Evolutionary conservation across 1,140 invertebrate species (phyloP).

Genomic region (Babylonia areolata): DNA sequence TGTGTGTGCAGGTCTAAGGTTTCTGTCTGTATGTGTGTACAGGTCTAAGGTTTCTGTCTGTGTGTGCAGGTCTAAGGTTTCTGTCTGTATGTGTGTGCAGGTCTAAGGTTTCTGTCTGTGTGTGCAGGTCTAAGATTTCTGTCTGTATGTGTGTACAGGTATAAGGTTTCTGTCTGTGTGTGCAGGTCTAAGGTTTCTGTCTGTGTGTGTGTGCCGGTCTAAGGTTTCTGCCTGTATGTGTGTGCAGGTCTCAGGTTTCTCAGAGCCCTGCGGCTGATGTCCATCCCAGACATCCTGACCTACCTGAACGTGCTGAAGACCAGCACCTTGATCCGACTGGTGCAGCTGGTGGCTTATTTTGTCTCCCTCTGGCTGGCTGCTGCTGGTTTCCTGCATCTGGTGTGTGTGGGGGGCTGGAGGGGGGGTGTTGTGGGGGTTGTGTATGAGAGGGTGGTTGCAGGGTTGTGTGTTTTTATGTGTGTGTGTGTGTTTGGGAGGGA

Average conservation of each 20-base stretch:
- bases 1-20: not conserved
- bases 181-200: not conserved
- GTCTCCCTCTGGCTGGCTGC: constrained; percentile 75
- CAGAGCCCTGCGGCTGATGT: constrained; percentile 99
- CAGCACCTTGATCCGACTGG: constrained; percentile 74
- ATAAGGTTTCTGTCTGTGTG: constrained; percentile 15
- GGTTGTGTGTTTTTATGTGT: not conserved
- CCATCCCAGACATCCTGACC: constrained; percentile 76
- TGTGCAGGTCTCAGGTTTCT: constrained; percentile 96
- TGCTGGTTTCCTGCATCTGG: constrained; percentile 76
- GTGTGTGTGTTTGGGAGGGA: not conserved
- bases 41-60: too few relatives aligned
- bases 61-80: constrained; percentile 92
- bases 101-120: constrained; percentile 69
- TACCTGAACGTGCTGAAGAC: constrained; percentile 76
- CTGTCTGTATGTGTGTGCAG: constrained; percentile 84
- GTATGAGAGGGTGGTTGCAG: not conserved
- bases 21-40: too few relatives aligned
- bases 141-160: not conserved
- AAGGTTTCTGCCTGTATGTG: not conserved
- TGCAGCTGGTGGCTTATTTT: constrained; percentile 72
- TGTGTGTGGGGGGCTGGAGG: constrained; percentile 41
- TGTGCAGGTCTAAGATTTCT: not conserved
- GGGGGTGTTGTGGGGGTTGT: not conserved
- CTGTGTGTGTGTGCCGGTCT: not conserved